Evolutionary conservation across 2,797 vertebrate genomes (phyloP), one percentile per base, ranked within the genome.

Genomic region (Apogon talboti): DNA sequence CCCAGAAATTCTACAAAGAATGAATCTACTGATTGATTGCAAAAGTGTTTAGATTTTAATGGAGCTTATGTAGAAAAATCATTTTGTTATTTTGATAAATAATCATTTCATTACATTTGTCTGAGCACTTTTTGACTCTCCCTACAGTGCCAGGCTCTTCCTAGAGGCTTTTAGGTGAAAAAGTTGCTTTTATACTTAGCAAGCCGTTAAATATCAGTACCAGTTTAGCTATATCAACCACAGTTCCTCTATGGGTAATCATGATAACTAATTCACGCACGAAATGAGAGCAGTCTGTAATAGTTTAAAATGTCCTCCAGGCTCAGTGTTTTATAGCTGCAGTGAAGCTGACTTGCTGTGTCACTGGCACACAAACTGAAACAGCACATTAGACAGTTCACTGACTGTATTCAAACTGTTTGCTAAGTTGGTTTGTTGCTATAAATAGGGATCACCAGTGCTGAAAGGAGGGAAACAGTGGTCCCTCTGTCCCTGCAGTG

Each of bases 401-500:
- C 66, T 70, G 71, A 64, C 69, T 78, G 53, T 70, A 79, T 60
- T 82, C 54, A 79, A 79, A 67, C 21, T 28, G 64, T 83, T 87
- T 81, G 69, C 66, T 15, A 55, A 78, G 74, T 87, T 74, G 60
- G 62, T 85, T 85, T 83, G 72, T 69, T 21, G 46, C 76, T 74
- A 78, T 87, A 71, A 86, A 83, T 77, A 79, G 75, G 42, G 71
- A 41, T 76, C 73, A 76, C 50, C 81, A 63, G 78, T 0, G 42
- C 9, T 73, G 70, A 83, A 78, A 74, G 59, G 63, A 38, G 21
- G 66, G 66, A 82, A 85, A 86, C 83, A 89, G 71, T 67, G 48
- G 81, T 57, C 67, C 37, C 64, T 84, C 65, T 88, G 84, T 91
- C 64, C 74, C 83, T 12, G 60, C 71, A 54, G 77, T 62, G 76